These are phyloP conservation scores for Actinopyga echinites DNA, from an alignment of 53 echinoderm and acorn worm genomes.

Conservation along the genomic window DNA sequence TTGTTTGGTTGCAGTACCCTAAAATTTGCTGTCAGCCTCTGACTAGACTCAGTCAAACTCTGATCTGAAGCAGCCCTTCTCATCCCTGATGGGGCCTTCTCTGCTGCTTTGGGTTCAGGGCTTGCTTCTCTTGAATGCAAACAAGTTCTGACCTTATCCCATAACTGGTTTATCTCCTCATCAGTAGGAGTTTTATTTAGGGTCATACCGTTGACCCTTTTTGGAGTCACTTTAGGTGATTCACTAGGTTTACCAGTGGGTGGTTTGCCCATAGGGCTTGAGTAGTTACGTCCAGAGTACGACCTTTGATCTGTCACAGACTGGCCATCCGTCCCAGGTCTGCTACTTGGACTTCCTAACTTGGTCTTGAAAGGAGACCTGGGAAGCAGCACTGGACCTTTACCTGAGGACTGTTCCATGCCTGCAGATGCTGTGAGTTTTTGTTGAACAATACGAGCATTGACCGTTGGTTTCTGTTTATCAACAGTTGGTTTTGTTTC, in stretches of 20 bases:
- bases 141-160: constrained; percentile 98
- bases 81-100: background rate
- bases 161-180: constrained; percentile 96
- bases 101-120: background rate
- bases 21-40: constrained; percentile 69
- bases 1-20: constrained; percentile 57
- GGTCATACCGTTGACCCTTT: constrained; percentile 70
- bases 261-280: constrained; percentile 12
- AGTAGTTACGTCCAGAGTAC: background rate
- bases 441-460: constrained; percentile 35
- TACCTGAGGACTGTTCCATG: background rate
- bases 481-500: background rate
- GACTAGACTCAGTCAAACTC: constrained; percentile 49
- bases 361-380: constrained; percentile 9
- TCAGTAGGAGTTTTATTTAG: constrained; percentile 97
- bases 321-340: constrained; percentile 5
- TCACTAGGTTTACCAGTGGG: constrained; percentile 18
- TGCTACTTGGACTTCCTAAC: background rate
- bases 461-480: background rate
- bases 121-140: constrained; percentile 66
- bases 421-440: constrained; percentile 17
- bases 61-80: constrained; percentile 45
- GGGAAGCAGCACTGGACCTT: background rate
- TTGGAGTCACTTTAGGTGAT: background rate
- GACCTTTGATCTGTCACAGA: background rate